Base-by-base conservation (phyloP, 2,888 invertebrate genomes). In the Diplolepis rosae region DNA sequence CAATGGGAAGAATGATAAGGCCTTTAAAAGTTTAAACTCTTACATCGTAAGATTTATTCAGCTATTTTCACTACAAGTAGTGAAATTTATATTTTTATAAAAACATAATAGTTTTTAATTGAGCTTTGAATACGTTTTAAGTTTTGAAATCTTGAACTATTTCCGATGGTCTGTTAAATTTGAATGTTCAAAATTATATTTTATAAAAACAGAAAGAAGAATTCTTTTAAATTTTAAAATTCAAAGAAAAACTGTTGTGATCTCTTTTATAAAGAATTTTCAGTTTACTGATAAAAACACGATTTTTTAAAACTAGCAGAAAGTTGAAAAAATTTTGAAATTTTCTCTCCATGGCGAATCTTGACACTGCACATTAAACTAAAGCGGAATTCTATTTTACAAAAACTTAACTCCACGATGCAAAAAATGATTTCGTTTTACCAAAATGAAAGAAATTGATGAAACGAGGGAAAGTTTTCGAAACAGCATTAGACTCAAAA, bases 401-500 rank as follows among this genome's bases (percentile, higher is more conserved):
- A 6, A 42, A 42, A 15, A 42, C 42, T n/a, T 48, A 48, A 48
- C 22, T 48, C 9, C 22, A 48, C 11, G 18, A 45, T 18, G 22
- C 11, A 22, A 24, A 32, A 24, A 51, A n/a, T 24, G 30, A 65
- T 32, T 51, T 69, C 65, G 51, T 61, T 50, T 50, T 50, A 15
- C 4, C 6, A 32, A 35, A 61, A 28, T 7, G 35, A 39, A 39
- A 61, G 18, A 48, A 48, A 48, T 22, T 15, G 9, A 45, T 45
- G 15, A 45, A n/a, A 45, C 22, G 27, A 30, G 51, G 24, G 15
- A 65, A 39, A 65, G 69, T 42, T 52, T 65, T 18, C 5, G 42
- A 52, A 70, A 45, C 5, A n/a, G 24, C 39, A 65, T 52, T 69
- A 65, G 28, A 56, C 24, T 32, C 5, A 32, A 30, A 24, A 30